Evolutionary conservation across 2,888 invertebrate species (phyloP), one percentile per base, ranked within the genome.

Genomic region (Cheilosia soror): DNA sequence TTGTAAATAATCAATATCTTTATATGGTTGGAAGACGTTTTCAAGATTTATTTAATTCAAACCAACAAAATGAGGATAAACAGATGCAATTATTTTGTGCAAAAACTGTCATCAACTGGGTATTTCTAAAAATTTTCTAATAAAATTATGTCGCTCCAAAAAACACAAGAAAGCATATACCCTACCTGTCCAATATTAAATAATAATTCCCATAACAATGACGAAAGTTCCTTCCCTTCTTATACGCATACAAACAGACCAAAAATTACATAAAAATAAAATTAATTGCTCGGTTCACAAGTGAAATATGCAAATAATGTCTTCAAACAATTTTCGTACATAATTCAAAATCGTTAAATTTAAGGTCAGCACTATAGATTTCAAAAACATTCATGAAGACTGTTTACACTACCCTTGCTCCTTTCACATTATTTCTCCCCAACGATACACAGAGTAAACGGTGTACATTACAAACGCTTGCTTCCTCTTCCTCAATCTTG

Each of bases 271-370:
- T 69, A 69, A 69, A 77, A 62, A 44, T 2, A 53, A 66, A 69
- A 62, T 62, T 69, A 77, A 77, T 77, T 77, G 68, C 68, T 53
- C 20, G 27, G 44, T 62, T 60, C 33, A 37, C 15, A 25, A 42
- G 60, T 42, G 58, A 42, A 76, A 60, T 68, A 51, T 60, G 31
- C 29, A 57, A 76, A 42, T 31, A 42, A 44, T 37, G 53, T 53
- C 42, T 53, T 60, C 20, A 53, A 62, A 53, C 60, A 44, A 51
- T 77, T 76, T 69, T 51, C 68, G 47, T 37, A 65, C 53, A 73
- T 69, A 84, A 75, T 75, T 84, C 73, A 63, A 63, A 79, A 57
- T 75, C 73, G 80, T 85, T 80, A 80, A 85, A 75, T 62, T 73
- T 68, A 62, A 63, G 83, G 73, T 78, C 69, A 44, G 40, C 55